Conservation (phyloP, 2,113 vertebrate genomes). For the Datnioides undecimradiatus region DNA sequence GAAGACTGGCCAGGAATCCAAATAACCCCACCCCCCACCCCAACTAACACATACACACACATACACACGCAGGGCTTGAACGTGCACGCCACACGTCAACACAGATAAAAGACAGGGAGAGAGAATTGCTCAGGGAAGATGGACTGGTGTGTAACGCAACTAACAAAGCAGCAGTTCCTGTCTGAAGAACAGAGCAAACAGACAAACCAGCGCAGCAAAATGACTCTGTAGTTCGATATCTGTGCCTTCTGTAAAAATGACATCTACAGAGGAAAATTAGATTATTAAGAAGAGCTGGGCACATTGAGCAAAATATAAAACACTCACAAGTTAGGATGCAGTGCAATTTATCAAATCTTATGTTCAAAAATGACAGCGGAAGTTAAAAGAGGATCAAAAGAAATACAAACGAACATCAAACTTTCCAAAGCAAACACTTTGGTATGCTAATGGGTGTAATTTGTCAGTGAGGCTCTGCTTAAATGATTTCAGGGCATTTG, state of each 20-base stretch:
- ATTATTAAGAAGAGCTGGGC: neutral
- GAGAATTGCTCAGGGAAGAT: conserved; percentile 46
- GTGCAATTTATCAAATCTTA: conserved; percentile 18
- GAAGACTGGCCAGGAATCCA: conserved; percentile 70
- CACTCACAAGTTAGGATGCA: neutral
- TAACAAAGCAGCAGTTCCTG: conserved; percentile 47
- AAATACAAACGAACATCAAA: conserved; percentile 33
- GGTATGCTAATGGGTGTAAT: conserved; percentile 55
- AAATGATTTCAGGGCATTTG: conserved; percentile 35
- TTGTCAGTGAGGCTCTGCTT: conserved; percentile 39
- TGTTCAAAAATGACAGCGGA: conserved; percentile 7
- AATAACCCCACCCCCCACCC: conserved; percentile 40
- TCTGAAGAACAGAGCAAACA: conserved; percentile 30
- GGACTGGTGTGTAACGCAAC: conserved; percentile 17
- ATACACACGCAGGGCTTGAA: conserved; percentile 10
- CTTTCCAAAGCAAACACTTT: conserved; percentile 36
- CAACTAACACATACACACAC: conserved; percentile 27
- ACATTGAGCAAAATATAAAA: neutral
- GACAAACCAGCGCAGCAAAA: conserved; percentile 10
- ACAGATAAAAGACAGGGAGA: conserved; percentile 66
- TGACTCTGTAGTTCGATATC: neutral
- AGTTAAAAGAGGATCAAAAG: conserved; percentile 37
- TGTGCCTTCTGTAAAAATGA: neutral
- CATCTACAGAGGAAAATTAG: conserved; percentile 1
- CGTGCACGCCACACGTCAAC: conserved; percentile 63